These are phyloP conservation scores for Chionomys nivalis DNA, from an alignment of 2,113 vertebrate species.

Conservation along the genomic window DNA sequence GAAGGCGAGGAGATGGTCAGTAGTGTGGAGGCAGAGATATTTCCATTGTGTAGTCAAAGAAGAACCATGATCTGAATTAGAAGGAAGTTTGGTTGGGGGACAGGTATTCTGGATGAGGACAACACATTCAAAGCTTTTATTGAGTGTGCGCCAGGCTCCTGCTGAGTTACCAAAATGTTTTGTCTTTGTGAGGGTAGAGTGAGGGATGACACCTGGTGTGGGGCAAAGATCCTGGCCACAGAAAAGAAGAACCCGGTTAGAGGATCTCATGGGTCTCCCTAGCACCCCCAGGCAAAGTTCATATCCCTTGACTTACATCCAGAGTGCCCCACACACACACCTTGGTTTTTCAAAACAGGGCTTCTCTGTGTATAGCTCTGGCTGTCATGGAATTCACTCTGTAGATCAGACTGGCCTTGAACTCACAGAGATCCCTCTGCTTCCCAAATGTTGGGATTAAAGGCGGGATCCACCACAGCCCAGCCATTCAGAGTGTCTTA, in stretches of 20 bases:
- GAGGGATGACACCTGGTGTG: not conserved
- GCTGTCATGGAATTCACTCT: not conserved
- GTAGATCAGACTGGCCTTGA: not conserved
- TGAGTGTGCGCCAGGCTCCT: slow-evolving; percentile 43
- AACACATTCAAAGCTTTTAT: slow-evolving; percentile 32
- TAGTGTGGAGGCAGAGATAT: not conserved
- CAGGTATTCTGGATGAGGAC: not conserved
- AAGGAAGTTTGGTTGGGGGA: not conserved
- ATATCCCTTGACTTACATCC: slow-evolving; percentile 14
- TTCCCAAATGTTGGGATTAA: not conserved
- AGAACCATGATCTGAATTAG: slow-evolving; percentile 36
- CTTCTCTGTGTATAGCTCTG: not conserved
- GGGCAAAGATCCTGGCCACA: not conserved
- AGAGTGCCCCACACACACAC: not conserved
- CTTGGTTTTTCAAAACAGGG: not conserved
- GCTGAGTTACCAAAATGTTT: slow-evolving; percentile 36
- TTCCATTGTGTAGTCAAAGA: not conserved
- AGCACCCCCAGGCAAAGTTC: not conserved
- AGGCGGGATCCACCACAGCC: not conserved
- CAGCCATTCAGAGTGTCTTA: not conserved
- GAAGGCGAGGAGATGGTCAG: not conserved
- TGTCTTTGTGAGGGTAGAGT: slow-evolving; percentile 17
- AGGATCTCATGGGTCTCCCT: not conserved
- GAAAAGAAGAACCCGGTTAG: not conserved
- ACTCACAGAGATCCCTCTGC: not conserved